Evolutionary conservation across 2,113 vertebrate genomes (phyloP), one percentile per base, ranked within the genome.

Genomic region (Dendrocopos noguchii): DNA sequence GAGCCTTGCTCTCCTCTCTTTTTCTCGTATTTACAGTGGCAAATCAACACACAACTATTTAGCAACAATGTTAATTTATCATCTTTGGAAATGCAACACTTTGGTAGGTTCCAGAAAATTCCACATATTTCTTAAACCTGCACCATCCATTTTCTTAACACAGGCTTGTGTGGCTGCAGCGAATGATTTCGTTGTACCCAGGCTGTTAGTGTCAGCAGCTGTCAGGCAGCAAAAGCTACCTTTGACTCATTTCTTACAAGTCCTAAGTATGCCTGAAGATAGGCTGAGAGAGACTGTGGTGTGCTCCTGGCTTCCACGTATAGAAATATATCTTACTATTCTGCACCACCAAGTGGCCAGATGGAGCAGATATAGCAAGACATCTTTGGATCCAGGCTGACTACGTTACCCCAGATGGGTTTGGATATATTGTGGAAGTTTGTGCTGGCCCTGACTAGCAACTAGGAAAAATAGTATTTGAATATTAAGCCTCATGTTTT

Each of bases 311-410:
- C 86, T 93, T 75, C 34, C 68, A 50, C 7, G 0, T 10, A 39
- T 50, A 94, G 96, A 95, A 93, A 88, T 87, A 97, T 97, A 94
- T 85, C 97, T 98, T 97, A 98, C 95, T 97, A 97, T 98, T 98
- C 97, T 97, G 97, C 98, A 97, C 98, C 98, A 97, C 98, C 98
- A 91, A 98, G 97, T 97, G 98, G 97, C 97, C 97, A 93, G 52
- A 77, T n/a, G 10, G 87, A 95, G 97, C 92, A 97, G 95, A 95
- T 94, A 91, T 80, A 93, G 74, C 93, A 87, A 72, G 91, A 20
- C 68, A 90, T 84, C 91, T 61, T 77, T 55, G 70, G 94, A 92
- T 79, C 64, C 7, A 7, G 65, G 22, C 1, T 80, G 24, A 6
- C 46, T n/a, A 4, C 19, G 17, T 34, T 56, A 74, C n/a, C 22